These are phyloP conservation scores for Spodoptera exigua DNA, from an alignment of 2,888 invertebrate species.

Conservation along the genomic window DNA sequence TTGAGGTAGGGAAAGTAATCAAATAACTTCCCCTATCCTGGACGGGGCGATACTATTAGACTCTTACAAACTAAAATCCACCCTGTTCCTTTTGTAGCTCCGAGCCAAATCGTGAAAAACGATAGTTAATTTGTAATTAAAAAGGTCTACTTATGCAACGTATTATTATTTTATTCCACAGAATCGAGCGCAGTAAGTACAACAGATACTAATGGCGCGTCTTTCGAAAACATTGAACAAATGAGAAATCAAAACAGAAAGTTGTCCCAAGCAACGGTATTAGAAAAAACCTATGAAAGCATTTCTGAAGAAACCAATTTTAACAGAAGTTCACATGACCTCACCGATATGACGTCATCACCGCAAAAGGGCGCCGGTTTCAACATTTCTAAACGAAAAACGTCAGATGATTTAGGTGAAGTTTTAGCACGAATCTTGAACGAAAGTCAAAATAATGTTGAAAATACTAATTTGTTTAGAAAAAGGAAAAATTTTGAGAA, in stretches of 20 bases:
- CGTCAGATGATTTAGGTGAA: slow-evolving; percentile 34
- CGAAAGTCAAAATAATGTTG: slow-evolving; percentile 1
- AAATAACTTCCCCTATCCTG: too few relatives aligned
- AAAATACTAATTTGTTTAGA: not conserved
- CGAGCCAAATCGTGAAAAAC: too few relatives aligned
- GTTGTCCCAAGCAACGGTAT: slow-evolving; percentile 18
- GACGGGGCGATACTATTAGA: too few relatives aligned
- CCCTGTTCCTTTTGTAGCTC: too few relatives aligned
- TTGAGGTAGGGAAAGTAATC: too few relatives aligned
- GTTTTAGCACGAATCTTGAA: slow-evolving; percentile 31
- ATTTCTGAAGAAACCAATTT: not conserved
- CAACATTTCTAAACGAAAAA: slow-evolving; percentile 3
- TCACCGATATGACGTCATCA: not conserved
- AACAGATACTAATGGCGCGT: too few relatives aligned
- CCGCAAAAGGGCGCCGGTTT: slow-evolving; percentile 6
- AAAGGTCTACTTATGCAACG: too few relatives aligned
- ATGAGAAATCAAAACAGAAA: not conserved
- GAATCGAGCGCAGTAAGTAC: too few relatives aligned
- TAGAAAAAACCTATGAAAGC: not conserved
- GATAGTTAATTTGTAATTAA: too few relatives aligned
- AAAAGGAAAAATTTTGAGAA: slow-evolving; percentile 39
- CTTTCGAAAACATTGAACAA: too few relatives aligned
- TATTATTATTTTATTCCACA: too few relatives aligned
- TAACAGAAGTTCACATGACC: not conserved
- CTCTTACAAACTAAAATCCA: too few relatives aligned